Evolutionary conservation across 53 echinoderm and acorn worm species (phyloP).

Genomic region (Echinometra lucunter): DNA sequence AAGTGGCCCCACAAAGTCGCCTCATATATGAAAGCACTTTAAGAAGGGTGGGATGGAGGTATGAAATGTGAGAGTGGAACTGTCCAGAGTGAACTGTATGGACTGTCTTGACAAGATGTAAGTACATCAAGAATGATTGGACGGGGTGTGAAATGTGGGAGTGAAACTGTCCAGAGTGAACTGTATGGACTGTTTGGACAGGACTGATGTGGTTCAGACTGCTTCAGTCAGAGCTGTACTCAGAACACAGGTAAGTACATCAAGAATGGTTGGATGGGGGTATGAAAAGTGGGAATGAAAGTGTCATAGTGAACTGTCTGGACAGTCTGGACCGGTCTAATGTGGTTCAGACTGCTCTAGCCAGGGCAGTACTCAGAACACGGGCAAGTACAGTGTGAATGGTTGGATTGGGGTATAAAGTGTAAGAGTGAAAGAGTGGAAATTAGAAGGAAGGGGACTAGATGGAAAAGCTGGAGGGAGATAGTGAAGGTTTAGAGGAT

Average conservation of each 20-base stretch:
- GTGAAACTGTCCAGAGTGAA: slow-evolving; percentile 95
- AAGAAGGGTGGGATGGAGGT: no score
- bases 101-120: no score
- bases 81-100: slow-evolving; percentile 97
- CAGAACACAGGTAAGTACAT: background rate
- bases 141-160: no score
- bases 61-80: no score
- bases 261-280: background rate
- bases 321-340: slow-evolving; percentile 96
- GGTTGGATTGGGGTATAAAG: no score
- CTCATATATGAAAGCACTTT: no score
- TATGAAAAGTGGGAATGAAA: no score
- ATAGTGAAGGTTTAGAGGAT: background rate
- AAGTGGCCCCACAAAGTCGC: no score
- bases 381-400: slow-evolving; percentile 64
- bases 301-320: slow-evolving; percentile 97
- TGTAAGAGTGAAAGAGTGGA: no score
- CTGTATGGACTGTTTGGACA: slow-evolving; percentile 97
- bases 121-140: no score
- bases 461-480: no score
- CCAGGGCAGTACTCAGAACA: slow-evolving; percentile 75
- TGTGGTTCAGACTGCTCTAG: slow-evolving; percentile 95
- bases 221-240: slow-evolving; percentile 78
- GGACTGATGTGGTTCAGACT: slow-evolving; percentile 96
- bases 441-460: no score